A percentile compares a stretch with the other conserved stretches of the same genome.
Evolutionary conservation across 1,140 invertebrate genomes (phyloP).

Genomic region (Aricia agestis): DNA sequence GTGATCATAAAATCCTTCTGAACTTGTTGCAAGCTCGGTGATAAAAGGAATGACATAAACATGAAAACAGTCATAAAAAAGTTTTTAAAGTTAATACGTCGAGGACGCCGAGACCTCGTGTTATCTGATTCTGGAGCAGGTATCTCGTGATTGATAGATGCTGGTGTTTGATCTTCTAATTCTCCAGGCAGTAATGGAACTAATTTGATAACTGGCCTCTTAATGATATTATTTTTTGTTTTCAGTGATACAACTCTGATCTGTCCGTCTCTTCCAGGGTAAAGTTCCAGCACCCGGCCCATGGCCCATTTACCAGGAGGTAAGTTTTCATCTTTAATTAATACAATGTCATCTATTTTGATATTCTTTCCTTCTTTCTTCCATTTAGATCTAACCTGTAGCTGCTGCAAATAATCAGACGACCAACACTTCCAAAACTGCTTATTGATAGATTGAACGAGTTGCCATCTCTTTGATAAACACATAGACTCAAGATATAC

Average conservation of each 20-base stretch:
- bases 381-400: conserved; percentile 41
- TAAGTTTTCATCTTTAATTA: conserved; percentile 29
- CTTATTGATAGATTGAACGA: too few relatives aligned
- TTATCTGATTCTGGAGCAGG: not conserved
- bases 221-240: conserved; percentile 20
- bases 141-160: not conserved
- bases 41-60: conserved; percentile 22
- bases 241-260: conserved; percentile 34
- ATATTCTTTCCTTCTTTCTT: conserved; percentile 19
- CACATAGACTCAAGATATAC: conserved; percentile 38
- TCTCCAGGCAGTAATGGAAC: conserved; percentile 6
- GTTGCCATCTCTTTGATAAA: too few relatives aligned
- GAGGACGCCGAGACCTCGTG: not conserved
- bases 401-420: too few relatives aligned
- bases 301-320: conserved; percentile 39
- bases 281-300: conserved; percentile 33
- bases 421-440: too few relatives aligned
- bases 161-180: not conserved
- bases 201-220: conserved; percentile 23
- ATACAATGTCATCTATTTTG: conserved; percentile 27
- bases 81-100: conserved; percentile 12
- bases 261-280: conserved; percentile 37
- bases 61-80: conserved; percentile 15
- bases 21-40: conserved; percentile 29
- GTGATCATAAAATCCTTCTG: conserved; percentile 23